Base-by-base conservation (phyloP, 1,140 invertebrate species). In the Neodiprion lecontei region DNA sequence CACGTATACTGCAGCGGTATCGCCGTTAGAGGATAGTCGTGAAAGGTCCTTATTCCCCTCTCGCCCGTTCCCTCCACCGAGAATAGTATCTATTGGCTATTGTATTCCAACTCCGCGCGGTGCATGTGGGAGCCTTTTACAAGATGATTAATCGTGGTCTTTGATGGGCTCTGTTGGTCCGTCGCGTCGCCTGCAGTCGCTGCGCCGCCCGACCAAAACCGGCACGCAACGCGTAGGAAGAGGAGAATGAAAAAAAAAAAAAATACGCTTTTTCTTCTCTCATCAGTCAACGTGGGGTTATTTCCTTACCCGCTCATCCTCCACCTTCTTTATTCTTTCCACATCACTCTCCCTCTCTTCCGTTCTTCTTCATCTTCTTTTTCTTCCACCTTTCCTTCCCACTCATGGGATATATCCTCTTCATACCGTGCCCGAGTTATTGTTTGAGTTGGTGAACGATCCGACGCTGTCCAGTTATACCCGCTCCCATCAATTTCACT, bases 1-100 rank as follows among this genome's bases (percentile, higher is more conserved):
- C 53, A 61, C 11, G n/a, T 61, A 17, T 5, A 40, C 28, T 40
- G 0, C 28, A 40, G 28, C 28, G 11, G 53, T 61, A 61, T 61
- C 11, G n/a, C 11, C 53, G 53, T 61, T 61, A 61, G 53, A 61
- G 53, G 53, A 61, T 14, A 61, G 28, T 40, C 53, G 53, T 61
- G 53, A 61, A 61, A 61, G 53, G 53, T 61, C 53, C 53, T 61
- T 61, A 17, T 61, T 61, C 53, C 53, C 53, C 28, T 61, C n/a
- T 61, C 53, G n/a, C 7, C 53, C n/a, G 5, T 61, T 61, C 11
- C 53, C 53, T 17, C 9, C 53, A 61, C 53, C 28, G 28, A 40
- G 28, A 61, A 17, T 61, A 40, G 53, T 61, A 61, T 61, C 53
- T 61, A 61, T 61, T 17, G 53, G 53, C 53, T 61, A 61, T 61